Base-by-base conservation (phyloP, 2,888 invertebrate genomes). In the Thymelicus sylvestris region DNA sequence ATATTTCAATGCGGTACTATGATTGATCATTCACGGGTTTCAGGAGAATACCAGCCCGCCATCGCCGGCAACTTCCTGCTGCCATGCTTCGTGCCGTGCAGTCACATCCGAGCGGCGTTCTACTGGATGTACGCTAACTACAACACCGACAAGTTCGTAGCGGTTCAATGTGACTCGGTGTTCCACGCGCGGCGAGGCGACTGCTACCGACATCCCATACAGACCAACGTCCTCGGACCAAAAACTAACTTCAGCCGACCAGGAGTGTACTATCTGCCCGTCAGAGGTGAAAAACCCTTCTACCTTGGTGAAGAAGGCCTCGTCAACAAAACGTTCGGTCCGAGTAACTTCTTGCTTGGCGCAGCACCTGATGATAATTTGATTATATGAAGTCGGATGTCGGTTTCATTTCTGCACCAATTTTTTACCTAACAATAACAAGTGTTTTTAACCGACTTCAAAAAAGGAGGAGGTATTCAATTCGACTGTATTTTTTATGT, bases 31-130 rank as follows among this genome's bases (percentile, higher is more conserved):
- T n/a, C 2, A 13, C 15, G 1, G 31, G 12, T 81, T 80, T 0
- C 81, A 92, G 92, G 92, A 71, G 93, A 93, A 82, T 91, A 79
- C 76, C 93, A 93, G 75, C 85, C 87, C 13, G 79, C 86, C 0
- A 83, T 90, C 76, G 75, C 75, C 5, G 81, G 83, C 2, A 79
- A 82, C 69, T 89, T 92, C 79, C 82, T 92, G 59, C 79, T 92
- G 57, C 92, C 92, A 0, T 92, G 92, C 75, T 86, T 92, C 72
- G 81, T 84, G 62, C 75, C 92, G 3, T 93, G 93, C 83, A 92
- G 92, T 67, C 93, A 93, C 76, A 77, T 90, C 0, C 84, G 90
- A 3, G 78, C 93, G 0, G 89, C 85, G 0, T 74, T 85, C 72
- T 92, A 91, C 81, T 91, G 88, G 88, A 73, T 84, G 0, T 59